phyloP scores from a whole-genome alignment of 1,140 invertebrate species.

The Homarus americanus region DNA sequence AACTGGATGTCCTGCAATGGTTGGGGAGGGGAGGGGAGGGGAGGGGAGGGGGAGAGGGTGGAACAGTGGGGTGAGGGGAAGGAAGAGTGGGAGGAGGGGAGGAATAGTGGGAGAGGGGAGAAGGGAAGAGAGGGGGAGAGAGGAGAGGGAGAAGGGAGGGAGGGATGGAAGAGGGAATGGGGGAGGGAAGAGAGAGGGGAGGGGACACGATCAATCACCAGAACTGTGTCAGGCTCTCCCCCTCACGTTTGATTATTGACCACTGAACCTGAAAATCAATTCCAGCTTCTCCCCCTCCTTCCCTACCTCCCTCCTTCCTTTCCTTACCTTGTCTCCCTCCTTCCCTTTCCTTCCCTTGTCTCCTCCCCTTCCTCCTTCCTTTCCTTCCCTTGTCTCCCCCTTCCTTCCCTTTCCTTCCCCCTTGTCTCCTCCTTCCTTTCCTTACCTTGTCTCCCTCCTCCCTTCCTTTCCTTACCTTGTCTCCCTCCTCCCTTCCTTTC shows the following conservation, averaged over 20 bases:
- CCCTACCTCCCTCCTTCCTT: not conserved
- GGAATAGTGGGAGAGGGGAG: not conserved
- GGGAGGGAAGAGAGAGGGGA: not conserved
- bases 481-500: not conserved
- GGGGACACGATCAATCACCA: not conserved
- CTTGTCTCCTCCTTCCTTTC: not conserved
- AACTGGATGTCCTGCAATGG: no score
- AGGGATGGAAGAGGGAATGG: not conserved
- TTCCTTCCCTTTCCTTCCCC: not conserved
- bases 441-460: not conserved
- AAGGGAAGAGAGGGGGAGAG: not conserved
- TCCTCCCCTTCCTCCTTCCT: not conserved
- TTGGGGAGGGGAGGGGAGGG: not conserved
- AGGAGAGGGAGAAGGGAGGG: conserved; percentile 19
- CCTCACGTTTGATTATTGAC: no score
- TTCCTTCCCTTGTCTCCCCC: not conserved
- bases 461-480: not conserved
- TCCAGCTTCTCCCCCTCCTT: not conserved
- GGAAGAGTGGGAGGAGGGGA: not conserved
- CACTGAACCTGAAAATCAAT: no score
- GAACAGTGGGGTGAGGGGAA: not conserved
- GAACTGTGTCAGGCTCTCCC: no score
- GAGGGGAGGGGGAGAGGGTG: not conserved
- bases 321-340: not conserved
- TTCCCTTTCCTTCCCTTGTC: not conserved